A percentile compares a stretch with the other conserved stretches of the same genome.
phyloP scores from a whole-genome alignment of 2,113 vertebrate genomes.

The Spea bombifrons region DNA sequence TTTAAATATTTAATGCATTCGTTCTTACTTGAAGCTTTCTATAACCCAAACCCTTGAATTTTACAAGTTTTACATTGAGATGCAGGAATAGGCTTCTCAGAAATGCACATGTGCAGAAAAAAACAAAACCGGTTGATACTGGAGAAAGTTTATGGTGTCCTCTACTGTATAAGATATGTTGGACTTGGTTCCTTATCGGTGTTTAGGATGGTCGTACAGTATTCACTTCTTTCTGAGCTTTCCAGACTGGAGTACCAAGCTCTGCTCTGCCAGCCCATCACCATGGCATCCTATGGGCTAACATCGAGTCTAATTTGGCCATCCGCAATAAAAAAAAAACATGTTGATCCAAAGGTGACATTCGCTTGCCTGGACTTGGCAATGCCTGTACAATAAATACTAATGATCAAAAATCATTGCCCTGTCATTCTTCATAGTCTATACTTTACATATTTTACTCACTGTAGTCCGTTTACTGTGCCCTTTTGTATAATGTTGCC shows the following conservation, averaged over 20 bases:
- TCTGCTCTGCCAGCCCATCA: not conserved
- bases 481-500: not conserved
- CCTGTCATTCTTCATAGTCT: not conserved
- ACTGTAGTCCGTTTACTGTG: not conserved
- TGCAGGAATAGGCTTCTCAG: not conserved
- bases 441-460: not conserved
- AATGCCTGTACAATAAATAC: not conserved
- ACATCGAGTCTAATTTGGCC: not conserved
- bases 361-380: not conserved
- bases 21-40: not conserved
- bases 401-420: not conserved
- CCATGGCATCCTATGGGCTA: not conserved
- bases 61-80: not conserved
- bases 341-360: not conserved
- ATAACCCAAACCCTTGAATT: not conserved
- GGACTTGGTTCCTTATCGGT: not conserved
- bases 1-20: conserved; percentile 48
- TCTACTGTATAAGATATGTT: not conserved
- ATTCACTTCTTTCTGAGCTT: not conserved
- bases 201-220: not conserved
- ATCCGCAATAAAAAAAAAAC: not conserved
- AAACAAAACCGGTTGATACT: not conserved
- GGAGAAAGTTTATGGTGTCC: not conserved
- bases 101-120: not conserved
- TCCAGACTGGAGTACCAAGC: not conserved